These are phyloP conservation scores for Alviniconcha strummeri DNA, from an alignment of 2,888 invertebrate genomes.

Conservation along the genomic window DNA sequence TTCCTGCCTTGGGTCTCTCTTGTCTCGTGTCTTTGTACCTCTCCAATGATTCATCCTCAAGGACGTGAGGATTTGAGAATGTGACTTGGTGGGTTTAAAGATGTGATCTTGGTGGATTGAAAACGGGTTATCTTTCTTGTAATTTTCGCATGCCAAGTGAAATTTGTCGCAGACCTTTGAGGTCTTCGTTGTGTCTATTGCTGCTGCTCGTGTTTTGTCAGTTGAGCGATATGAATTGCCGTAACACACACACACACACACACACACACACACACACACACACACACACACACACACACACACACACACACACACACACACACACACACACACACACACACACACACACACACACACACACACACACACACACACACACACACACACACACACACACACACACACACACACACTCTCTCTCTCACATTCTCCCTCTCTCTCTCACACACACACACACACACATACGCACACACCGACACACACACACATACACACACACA, in stretches of 20 bases:
- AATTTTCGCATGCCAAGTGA: background rate
- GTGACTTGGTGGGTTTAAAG: background rate
- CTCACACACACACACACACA: too few relatives aligned
- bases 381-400: too few relatives aligned
- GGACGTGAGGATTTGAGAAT: background rate
- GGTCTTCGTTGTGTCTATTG: too few relatives aligned
- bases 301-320: background rate
- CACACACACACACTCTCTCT: background rate
- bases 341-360: background rate
- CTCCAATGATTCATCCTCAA: too few relatives aligned
- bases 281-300: conserved; percentile 1
- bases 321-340: background rate
- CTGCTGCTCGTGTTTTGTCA: too few relatives aligned
- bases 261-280: conserved; percentile 1
- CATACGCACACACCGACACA: too few relatives aligned
- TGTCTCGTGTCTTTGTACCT: too few relatives aligned
- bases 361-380: background rate
- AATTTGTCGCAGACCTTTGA: too few relatives aligned
- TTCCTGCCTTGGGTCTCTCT: too few relatives aligned
- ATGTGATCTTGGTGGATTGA: background rate
- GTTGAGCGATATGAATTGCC: too few relatives aligned
- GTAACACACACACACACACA: background rate
- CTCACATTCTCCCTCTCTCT: background rate
- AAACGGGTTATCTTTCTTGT: background rate
- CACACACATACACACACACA: too few relatives aligned